These are phyloP conservation scores for Tragelaphus scriptus DNA, from an alignment of 2,113 vertebrate species.

Conservation along the genomic window DNA sequence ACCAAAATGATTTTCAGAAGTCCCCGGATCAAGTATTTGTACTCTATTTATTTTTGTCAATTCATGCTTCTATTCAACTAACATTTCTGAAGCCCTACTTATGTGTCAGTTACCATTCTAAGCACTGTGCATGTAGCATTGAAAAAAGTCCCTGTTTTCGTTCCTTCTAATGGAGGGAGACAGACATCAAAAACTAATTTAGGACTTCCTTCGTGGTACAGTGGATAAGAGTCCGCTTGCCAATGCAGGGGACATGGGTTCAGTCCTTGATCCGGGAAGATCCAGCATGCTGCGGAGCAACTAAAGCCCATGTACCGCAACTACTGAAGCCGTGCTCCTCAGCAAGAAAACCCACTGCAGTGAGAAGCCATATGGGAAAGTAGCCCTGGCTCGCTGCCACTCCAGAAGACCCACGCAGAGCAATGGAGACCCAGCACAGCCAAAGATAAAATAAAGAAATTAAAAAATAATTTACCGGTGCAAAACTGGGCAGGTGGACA, in stretches of 20 bases:
- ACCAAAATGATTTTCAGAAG: not conserved
- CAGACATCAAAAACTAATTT: not conserved
- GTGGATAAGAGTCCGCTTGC: not conserved
- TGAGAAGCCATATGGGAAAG: not conserved
- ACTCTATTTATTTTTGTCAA: not conserved
- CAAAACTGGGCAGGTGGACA: fast-evolving
- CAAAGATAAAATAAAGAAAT: not conserved
- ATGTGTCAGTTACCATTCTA: fast-evolving
- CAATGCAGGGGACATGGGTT: not conserved
- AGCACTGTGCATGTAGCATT: not conserved
- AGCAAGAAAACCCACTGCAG: not conserved
- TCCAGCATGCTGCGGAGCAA: not conserved
- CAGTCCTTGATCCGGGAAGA: not conserved
- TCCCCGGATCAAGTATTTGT: not conserved
- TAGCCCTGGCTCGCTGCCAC: not conserved
- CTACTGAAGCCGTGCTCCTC: not conserved
- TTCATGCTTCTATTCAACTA: not conserved
- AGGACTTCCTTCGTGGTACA: not conserved
- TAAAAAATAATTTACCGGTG: too few species aligned
- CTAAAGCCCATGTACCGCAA: fast-evolving
- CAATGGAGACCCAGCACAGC: fast-evolving
- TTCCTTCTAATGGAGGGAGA: not conserved
- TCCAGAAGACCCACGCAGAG: not conserved
- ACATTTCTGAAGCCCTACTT: not conserved
- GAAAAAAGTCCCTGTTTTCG: not conserved